Evolutionary conservation across 2,113 vertebrate species (phyloP).

Genomic region (Anarrhichthys ocellatus): DNA sequence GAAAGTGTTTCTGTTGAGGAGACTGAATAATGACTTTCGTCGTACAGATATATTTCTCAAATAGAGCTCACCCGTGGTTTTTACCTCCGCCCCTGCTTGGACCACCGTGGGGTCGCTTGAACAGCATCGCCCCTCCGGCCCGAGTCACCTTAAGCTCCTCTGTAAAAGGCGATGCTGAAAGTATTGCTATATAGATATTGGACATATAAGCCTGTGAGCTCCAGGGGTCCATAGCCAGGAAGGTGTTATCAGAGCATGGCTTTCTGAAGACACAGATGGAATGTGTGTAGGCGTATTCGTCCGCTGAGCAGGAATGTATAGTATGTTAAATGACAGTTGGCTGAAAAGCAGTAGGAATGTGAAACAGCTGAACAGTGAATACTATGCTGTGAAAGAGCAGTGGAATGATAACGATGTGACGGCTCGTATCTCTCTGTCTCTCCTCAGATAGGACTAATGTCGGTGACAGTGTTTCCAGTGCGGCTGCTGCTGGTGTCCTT

Average conservation of each 20-base stretch:
- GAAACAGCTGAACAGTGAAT: background rate
- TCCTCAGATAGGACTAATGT: constrained; percentile 92
- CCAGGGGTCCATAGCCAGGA: background rate
- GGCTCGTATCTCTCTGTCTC: background rate
- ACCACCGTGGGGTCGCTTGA: no score
- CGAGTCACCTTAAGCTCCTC: no score
- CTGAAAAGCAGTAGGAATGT: constrained; percentile 4
- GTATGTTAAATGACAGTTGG: constrained; percentile 1
- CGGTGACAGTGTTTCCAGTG: constrained; percentile 92
- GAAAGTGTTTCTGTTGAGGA: no score
- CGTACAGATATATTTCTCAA: no score
- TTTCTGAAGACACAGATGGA: constrained; percentile 21
- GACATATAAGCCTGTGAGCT: background rate
- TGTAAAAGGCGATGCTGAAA: no score
- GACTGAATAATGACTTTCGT: no score
- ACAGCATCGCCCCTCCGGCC: no score
- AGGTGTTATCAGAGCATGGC: background rate
- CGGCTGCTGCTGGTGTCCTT: constrained; percentile 90
- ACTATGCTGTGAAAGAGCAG: background rate
- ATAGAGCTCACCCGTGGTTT: no score
- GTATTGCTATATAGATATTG: background rate
- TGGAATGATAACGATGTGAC: background rate
- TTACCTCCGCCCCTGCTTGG: no score
- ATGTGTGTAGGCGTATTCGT: background rate
- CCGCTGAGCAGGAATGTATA: constrained; percentile 1